Evolutionary conservation across 2,888 invertebrate genomes (phyloP), one percentile per base, ranked within the genome.

Genomic region (Hypena proboscidalis): DNA sequence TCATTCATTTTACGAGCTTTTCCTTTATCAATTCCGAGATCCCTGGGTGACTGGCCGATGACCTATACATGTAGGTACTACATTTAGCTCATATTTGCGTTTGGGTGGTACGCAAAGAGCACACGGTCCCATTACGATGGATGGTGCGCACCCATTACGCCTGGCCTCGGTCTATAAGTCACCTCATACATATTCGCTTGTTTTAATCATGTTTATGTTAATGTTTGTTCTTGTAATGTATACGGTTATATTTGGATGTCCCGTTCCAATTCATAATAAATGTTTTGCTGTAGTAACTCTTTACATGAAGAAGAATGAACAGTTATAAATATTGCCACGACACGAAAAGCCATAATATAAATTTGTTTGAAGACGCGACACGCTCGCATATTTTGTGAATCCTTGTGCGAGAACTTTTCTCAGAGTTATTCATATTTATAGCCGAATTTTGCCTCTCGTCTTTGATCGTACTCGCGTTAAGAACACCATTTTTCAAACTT

Each of bases 301-400:
- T 26, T 27, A 32, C 50, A 50, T 39, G 34, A 43, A 49, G 48
- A 57, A 64, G 61, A 58, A 65, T 61, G 56, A 45, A 41, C 53
- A 48, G 51, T 55, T 50, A 51, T 67, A 55, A 54, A 57, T 58
- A 60, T 54, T 48, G 46, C 47, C 50, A 39, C 23, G 43, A 53
- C 45, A 43, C 48, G 35, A 48, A 51, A 53, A 52, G 59, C 58
- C 58, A 58, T 54, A 56, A 56, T 65, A 71, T 71, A 70, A 66
- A 71, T 75, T 69, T 65, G 61, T 61, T 49, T 49, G 51, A 41
- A 51, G 62, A 54, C 52, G 60, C 51, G 65, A 69, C 69, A 61
- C 61, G 68, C 68, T 67, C 47, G 67, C 77, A 74, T 73, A 76
- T 80, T 74, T 74, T 64, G 69, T 69, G 69, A 75, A 77, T 68